Base-by-base conservation (phyloP, 2,888 invertebrate species). In the Phragmatobia fuliginosa region DNA sequence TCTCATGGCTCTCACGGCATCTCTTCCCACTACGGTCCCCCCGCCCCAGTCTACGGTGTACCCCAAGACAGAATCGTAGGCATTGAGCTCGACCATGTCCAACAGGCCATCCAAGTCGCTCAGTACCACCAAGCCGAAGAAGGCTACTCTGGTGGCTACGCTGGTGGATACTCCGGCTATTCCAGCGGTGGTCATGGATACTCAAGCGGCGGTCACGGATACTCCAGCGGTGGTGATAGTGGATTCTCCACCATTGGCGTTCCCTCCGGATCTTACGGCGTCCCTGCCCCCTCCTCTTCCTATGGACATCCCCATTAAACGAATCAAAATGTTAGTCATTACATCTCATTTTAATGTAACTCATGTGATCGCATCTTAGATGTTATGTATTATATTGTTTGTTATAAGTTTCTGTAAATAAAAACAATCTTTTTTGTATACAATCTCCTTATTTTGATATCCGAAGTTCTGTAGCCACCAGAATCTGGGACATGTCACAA, bases 51-150 rank as follows among this genome's bases (percentile, higher is more conserved):
- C 60, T 97, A 97, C 90, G 97, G 97, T 75, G 97, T 96, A 1
- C 97, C 97, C 67, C 78, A 92, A 0, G 95, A 96, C 64, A 96
- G 97, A 78, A 97, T 98, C 75, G 97, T 98, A 72, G 98, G 98
- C 72, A 97, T 98, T 85, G 97, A 98, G 91, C 96, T 98, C 73
- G 98, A 97, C 86, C 97, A 97, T 76, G 96, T 98, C 85, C 97
- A 97, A 87, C 98, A 98, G 86, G 98, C 97, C 77, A 97, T 98
- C 91, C 98, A 98, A 90, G 98, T 98, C 49, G 98, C 98, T 38
- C 98, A 98, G 88, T 98, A 97, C 96, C 96, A 97, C 87, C 97
- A 97, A 90, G 96, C 96, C 76, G 95, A 96, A 72, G 96, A 96
- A 77, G 96, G 96, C 73, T 88, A 94, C 86, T 84, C 90, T 25